These are phyloP conservation scores for Elachura formosa DNA, from an alignment of 2,113 vertebrate genomes.

Conservation along the genomic window DNA sequence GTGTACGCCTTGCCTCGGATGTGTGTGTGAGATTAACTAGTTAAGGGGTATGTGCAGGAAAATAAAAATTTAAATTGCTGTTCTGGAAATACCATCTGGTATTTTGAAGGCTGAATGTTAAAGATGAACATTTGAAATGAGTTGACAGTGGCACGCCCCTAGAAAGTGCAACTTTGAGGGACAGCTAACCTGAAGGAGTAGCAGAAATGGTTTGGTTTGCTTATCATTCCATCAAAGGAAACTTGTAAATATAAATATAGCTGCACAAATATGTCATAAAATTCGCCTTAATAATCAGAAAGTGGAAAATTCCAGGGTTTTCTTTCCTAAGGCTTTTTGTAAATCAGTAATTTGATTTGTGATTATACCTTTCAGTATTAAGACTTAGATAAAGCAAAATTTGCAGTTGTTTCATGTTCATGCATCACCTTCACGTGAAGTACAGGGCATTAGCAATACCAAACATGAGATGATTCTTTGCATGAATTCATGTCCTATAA, in stretches of 20 bases:
- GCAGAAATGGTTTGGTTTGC: background rate
- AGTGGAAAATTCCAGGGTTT: background rate
- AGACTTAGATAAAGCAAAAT: background rate
- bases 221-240: background rate
- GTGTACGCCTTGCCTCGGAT: slow-evolving; percentile 42
- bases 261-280: background rate
- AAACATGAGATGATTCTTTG: background rate
- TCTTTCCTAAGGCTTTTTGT: background rate
- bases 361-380: background rate
- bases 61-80: slow-evolving; percentile 67
- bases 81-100: slow-evolving; percentile 56
- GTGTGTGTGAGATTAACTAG: slow-evolving; percentile 70
- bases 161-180: background rate
- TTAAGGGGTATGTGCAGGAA: slow-evolving; percentile 68
- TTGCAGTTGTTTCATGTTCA: background rate
- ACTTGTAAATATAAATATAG: background rate
- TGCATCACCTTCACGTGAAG: background rate
- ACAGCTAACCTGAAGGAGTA: background rate
- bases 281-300: background rate
- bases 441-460: background rate
- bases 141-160: background rate
- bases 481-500: background rate
- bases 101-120: slow-evolving; percentile 36
- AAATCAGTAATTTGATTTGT: background rate
- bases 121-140: slow-evolving; percentile 17